Conservation (phyloP, 2,113 vertebrate genomes). For the Albula goreensis region DNA sequence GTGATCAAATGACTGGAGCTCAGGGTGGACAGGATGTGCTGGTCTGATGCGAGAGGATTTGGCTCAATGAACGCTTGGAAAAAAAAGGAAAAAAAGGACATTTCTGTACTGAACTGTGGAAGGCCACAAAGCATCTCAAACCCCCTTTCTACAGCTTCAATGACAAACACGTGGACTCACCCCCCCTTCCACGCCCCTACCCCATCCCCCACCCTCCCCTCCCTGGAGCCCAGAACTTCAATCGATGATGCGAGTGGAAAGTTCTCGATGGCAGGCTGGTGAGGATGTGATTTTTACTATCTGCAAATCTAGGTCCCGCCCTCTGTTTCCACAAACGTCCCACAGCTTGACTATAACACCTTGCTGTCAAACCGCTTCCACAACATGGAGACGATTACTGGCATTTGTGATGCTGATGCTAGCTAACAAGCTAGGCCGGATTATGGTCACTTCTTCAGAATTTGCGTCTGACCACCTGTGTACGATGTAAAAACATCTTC, state of each 20-base stretch:
- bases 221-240: not conserved
- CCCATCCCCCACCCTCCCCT: too few species aligned
- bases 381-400: too few species aligned
- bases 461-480: too few species aligned
- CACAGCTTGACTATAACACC: not conserved
- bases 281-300: not conserved
- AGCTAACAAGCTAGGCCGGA: too few species aligned
- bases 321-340: not conserved
- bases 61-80: not conserved
- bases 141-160: not conserved
- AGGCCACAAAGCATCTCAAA: not conserved
- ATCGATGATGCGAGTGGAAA: too few species aligned
- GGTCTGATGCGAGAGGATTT: not conserved
- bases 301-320: too few species aligned
- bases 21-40: not conserved
- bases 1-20: conserved; percentile 16
- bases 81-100: not conserved
- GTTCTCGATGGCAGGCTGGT: not conserved
- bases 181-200: too few species aligned
- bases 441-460: too few species aligned
- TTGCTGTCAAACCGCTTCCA: not conserved
- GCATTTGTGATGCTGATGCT: too few species aligned
- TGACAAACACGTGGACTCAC: not conserved
- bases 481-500: too few species aligned
- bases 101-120: not conserved